These are phyloP conservation scores for Phocides pigmalion DNA, from an alignment of 1,140 invertebrate genomes.

Conservation along the genomic window DNA sequence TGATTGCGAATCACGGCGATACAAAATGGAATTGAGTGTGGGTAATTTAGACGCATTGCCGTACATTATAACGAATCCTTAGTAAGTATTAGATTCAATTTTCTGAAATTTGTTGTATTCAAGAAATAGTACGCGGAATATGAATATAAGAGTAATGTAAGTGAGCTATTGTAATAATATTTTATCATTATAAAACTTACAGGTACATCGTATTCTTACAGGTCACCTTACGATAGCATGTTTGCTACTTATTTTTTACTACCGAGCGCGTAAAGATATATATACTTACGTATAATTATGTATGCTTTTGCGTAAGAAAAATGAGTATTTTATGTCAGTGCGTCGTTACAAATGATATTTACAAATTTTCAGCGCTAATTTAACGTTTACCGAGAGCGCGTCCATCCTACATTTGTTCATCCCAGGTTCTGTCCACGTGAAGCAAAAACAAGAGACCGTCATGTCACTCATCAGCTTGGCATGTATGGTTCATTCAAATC, in stretches of 20 bases:
- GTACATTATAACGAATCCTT: slow-evolving; percentile 44
- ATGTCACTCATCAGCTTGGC: slow-evolving; percentile 61
- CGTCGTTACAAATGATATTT: not conserved
- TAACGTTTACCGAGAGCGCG: slow-evolving; percentile 52
- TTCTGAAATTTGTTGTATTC: no score
- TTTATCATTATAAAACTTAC: no score
- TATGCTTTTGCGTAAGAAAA: no score
- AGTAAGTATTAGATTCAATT: slow-evolving; percentile 54
- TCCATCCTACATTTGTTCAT: slow-evolving; percentile 60
- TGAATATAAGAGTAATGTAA: no score
- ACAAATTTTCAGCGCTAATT: slow-evolving; percentile 43
- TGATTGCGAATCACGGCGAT: slow-evolving; percentile 37
- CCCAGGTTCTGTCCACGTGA: slow-evolving; percentile 47
- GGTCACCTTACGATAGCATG: no score
- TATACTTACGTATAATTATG: no score
- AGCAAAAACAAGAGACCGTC: slow-evolving; percentile 71
- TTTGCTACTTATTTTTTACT: no score
- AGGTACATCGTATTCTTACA: no score
- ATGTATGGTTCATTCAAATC: slow-evolving; percentile 49
- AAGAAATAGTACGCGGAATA: no score
- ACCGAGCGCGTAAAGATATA: no score
- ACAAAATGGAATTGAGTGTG: slow-evolving; percentile 43
- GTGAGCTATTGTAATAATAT: no score
- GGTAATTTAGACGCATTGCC: slow-evolving; percentile 57
- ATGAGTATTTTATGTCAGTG: no score